Base-by-base conservation (phyloP, 2,888 invertebrate species). In the Drosophila limbata region DNA sequence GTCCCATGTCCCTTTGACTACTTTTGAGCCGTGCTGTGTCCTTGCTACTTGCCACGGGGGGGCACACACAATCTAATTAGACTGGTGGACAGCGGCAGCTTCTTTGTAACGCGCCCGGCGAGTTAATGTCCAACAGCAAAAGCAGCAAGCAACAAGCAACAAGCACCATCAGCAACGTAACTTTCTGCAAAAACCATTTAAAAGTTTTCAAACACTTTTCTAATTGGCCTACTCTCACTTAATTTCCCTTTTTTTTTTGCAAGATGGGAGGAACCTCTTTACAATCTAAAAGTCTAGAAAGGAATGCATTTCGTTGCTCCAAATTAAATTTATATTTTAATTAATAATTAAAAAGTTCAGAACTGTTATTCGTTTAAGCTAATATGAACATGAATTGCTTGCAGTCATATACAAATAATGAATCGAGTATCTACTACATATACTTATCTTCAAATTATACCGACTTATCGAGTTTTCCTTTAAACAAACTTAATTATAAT, bases 161-260 rank as follows among this genome's bases (percentile, higher is more conserved):
- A 25, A 74, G 39, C 47, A 59, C 39, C 42, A 72, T 42, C 25
- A 56, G 60, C 56, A 48, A 37, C 52, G 50, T 55, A 74, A 73
- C 73, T 75, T 73, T 77, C 55, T 11, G 17, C 47, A 19, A 61
- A 64, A 77, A 65, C 57, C 73, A 72, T 80, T 71, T 80, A 71
- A 77, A 77, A 77, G 50, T 80, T 80, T 71, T 50, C 31, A 71
- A 77, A 65, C 77, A 65, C 50, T 77, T 79, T 71, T 51, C 48
- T 77, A 80, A 79, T 71, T 79, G 61, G 17, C 31, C 62, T 21
- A 57, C 65, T 44, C 59, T 25, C 35, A 45, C 35, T 52, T 63
- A n/a, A 45, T 51, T 48, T 51, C 5, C 10, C 17, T 28, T 28
- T 6, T 11, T 21, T 19, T 37, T 19, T 44, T 47, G 44, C 31